Base-by-base conservation (phyloP, 2,888 invertebrate species). In the Eupithecia centaureata region DNA sequence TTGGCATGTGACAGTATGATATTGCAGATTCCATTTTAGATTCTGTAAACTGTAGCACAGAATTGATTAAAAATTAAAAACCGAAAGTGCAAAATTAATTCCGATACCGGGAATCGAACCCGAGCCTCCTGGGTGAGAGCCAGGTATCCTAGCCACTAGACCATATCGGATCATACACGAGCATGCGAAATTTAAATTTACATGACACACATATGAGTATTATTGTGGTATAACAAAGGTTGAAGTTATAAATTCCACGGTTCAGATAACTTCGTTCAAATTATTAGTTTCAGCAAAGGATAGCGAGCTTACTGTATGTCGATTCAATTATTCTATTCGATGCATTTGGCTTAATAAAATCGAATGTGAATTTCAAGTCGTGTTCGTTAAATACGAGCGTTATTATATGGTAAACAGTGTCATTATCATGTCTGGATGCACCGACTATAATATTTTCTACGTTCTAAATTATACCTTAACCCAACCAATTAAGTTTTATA, bases 111-210 rank as follows among this genome's bases (percentile, higher is more conserved):
- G 92, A 93, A 93, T 94, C 92, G 94, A 94, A 94, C 94, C 94
- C 94, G 94, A 91, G 92, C 93, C 93, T 93, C 95, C 95, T 95
- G 94, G 94, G 94, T 95, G 95, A 95, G 94, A 95, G 95, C 95
- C 95, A 94, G 94, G 94, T 95, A 95, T 95, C 95, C 94, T 95
- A 95, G 94, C 95, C 95, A 95, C 94, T 95, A 95, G 94, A 94
- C 94, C 94, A 94, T 94, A 94, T 82, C 83, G 82, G 83, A 83
- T 74, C 5, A 28, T 67, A 15, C n/a, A 7, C 4, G 1, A 4
- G 0, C 0, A 0, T 0, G 0, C 1, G 33, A 65, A 69, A 62
- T 65, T 59, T 25, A 22, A 12, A 2, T 57, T 32, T 57, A 32
- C 22, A 12, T 32, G 15, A 33, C 13, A 57, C 2, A 32, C 1